Evolutionary conservation across 2,113 vertebrate species (phyloP), one percentile per base, ranked within the genome.

Genomic region (Hemiprocne comata): DNA sequence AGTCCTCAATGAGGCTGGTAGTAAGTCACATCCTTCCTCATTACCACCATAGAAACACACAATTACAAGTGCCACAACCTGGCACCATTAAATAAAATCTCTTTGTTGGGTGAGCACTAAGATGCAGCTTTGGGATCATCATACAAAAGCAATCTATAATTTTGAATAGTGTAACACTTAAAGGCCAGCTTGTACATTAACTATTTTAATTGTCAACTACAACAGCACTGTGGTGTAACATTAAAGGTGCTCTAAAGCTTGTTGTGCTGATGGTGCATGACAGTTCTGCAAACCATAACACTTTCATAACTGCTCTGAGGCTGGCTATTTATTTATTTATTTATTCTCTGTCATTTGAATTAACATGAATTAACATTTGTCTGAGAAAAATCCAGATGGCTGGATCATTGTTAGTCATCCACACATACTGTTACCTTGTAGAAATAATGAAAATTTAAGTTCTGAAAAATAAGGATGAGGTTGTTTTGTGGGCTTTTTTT

Each of bases 171-270:
- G 5, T 34, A 87, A 70, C 80, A 78, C 83, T 93, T 87, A 95
- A 89, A 92, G 88, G 86, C 92, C 90, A 84, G 74, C 62, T 83
- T 91, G 84, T 74, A 40, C 90, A 94, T 97, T 93, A 94, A 73
- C 66, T 89, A 85, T 94, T 93, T 95, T 97, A 97, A 96, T 95
- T 95, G 94, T 93, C 88, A 96, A 95, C 66, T 86, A 12, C 70
- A 95, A 89, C 77, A 89, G 90, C 96, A 96, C 95, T 96, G 90
- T 51, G 54, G 92, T 78, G 83, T 89, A 93, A 96, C 88, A 90
- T 96, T 96, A 96, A 92, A 90, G 88, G 80, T 95, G 54, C 62
- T 92, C 69, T 94, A 21, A 95, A 90, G 65, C 89, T 92, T 92
- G 48, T 65, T 46, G 46, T 96, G 96, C 95, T 96, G 93, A 96